phyloP scores from a whole-genome alignment of 2,797 vertebrate genomes.

The Capromys pilorides region DNA sequence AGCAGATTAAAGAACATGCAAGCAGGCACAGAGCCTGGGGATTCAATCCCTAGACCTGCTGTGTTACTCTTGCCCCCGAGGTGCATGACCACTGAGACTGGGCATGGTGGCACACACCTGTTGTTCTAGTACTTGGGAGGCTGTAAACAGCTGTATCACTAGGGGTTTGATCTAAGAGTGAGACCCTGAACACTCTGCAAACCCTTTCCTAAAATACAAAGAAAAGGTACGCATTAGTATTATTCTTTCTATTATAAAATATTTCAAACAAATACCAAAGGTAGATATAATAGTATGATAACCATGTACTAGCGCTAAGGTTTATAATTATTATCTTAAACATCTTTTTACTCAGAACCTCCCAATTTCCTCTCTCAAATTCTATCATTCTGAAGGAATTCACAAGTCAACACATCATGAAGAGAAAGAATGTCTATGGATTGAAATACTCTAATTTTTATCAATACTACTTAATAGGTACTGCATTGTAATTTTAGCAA shows the following conservation, averaged over 20 bases:
- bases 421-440: neutral
- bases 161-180: too few species aligned
- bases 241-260: neutral
- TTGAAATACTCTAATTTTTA: neutral
- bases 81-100: too few species aligned
- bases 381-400: slow-evolving; percentile 5
- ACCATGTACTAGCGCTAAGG: neutral
- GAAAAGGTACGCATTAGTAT: neutral
- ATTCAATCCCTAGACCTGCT: too few species aligned
- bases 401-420: neutral
- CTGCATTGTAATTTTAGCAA: neutral
- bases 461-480: neutral
- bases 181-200: too few species aligned
- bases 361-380: neutral
- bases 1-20: too few species aligned
- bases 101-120: too few species aligned
- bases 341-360: neutral
- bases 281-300: neutral
- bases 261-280: neutral
- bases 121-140: too few species aligned
- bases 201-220: too few species aligned
- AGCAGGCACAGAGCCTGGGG: too few species aligned
- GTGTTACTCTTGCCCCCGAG: too few species aligned
- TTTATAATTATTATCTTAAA: neutral
- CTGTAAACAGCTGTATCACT: too few species aligned